Evolutionary conservation across 1,140 invertebrate genomes (phyloP).

Genomic region (Hyphantria cunea): DNA sequence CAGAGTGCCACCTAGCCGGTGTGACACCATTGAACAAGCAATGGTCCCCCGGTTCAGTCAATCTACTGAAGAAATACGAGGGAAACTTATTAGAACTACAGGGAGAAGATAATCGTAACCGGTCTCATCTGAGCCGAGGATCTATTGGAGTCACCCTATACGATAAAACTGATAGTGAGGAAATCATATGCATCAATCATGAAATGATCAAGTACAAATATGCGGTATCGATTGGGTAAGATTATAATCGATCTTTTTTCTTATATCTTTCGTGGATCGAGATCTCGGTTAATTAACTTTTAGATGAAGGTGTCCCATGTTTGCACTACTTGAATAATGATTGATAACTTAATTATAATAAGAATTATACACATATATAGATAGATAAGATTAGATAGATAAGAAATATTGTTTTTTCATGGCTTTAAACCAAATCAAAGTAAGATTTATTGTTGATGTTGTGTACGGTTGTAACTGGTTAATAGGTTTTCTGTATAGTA

Average conservation of each 20-base stretch:
- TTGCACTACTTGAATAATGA: too few relatives aligned
- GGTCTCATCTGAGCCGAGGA: conserved; percentile 37
- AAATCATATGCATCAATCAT: conserved; percentile 56
- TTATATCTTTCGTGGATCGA: too few relatives aligned
- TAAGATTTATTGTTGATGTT: too few relatives aligned
- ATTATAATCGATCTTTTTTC: neutral
- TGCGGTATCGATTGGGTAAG: conserved; percentile 67
- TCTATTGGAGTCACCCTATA: conserved; percentile 61
- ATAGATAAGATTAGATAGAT: too few relatives aligned
- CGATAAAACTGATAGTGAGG: conserved; percentile 48
- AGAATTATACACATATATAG: too few relatives aligned
- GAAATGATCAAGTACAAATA: conserved; percentile 68
- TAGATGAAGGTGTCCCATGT: too few relatives aligned
- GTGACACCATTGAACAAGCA: conserved; percentile 65
- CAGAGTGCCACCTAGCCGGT: conserved; percentile 65
- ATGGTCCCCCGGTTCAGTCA: conserved; percentile 56
- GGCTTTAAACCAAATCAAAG: too few relatives aligned
- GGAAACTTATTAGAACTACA: conserved; percentile 49
- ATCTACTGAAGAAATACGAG: conserved; percentile 47
- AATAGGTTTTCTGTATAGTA: too few relatives aligned
- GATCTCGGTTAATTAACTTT: too few relatives aligned
- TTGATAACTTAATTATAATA: too few relatives aligned
- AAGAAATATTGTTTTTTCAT: too few relatives aligned
- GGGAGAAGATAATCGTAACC: conserved; percentile 57
- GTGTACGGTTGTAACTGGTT: too few relatives aligned